Conservation (phyloP, 2,797 vertebrate species). For the Pangasius macronema region DNA sequence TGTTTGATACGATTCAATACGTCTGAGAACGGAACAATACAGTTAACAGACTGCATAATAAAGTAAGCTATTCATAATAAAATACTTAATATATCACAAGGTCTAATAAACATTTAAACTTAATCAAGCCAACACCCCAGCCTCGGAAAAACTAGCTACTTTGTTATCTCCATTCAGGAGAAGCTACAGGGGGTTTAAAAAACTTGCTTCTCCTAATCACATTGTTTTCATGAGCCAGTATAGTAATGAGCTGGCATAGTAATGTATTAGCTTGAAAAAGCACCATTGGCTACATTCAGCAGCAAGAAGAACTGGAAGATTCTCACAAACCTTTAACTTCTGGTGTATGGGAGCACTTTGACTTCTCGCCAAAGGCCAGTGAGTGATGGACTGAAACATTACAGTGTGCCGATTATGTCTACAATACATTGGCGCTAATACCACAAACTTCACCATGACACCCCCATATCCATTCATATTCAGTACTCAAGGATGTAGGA, state of each 20-base stretch:
- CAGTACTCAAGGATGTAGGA: neutral
- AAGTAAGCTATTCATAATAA: neutral
- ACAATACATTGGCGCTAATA: neutral
- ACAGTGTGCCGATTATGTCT: neutral
- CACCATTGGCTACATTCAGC: too few species aligned
- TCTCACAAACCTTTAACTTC: neutral
- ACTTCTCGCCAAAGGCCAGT: neutral
- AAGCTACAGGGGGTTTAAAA: neutral
- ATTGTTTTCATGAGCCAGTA: neutral
- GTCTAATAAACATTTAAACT: neutral
- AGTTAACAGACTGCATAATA: neutral
- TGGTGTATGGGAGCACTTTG: neutral
- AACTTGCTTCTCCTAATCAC: neutral
- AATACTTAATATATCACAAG: neutral
- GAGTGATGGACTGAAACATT: neutral
- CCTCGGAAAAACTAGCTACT: neutral
- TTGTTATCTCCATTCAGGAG: neutral
- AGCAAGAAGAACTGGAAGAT: neutral
- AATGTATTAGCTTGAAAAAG: neutral
- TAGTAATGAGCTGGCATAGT: neutral
- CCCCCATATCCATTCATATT: neutral
- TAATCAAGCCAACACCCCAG: neutral
- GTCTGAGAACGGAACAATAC: neutral
- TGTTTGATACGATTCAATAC: neutral
- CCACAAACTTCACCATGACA: neutral